Base-by-base conservation (phyloP, 23 tunicate species). In the Diplosoma virens region DNA sequence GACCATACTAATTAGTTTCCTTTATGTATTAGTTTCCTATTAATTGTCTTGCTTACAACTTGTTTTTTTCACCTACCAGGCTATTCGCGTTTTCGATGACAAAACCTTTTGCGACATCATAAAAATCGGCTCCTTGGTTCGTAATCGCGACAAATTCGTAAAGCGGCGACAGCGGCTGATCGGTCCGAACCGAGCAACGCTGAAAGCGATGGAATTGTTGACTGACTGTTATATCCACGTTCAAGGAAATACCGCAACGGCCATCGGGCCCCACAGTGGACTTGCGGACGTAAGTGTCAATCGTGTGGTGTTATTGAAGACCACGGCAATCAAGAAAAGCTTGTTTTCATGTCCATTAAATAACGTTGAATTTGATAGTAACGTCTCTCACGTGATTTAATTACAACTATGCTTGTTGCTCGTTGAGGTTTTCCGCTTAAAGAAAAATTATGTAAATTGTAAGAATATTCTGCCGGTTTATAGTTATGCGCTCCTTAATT, bases 191-290 rank as follows among this genome's bases (percentile, higher is more conserved):
- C 90, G 95, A 26, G 82, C 86, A 17, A 95, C 99, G 6, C 55
- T 89, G 37, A 95, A 95, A 66, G 95, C 97, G 7, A 25, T 95
- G 66, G 99, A 95, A 81, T 77, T 89, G 16, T 58, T 95, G 32
- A 95, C 99, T 1, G 88, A 81, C 1, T 89, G 96, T 66, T 89
- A 89, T 76, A 85, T 95, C 26, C 36, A 84, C 24, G 93, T 95
- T 20, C 96, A 95, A 66, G 99, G 99, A 46, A 85, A 92, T 54
- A 95, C 99, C 11, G 96, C 86, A 18, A 76, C 96, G n/a, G 96
- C 86, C 2, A 30, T 95, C 1, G 99, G 99, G 0, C 83, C 93
- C 3, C 90, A 84, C 60, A 59, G 81, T 31, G 99, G 99, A 18
- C 66, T 95, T 0, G 80, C 85, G 52, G 99, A 95, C 60, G 92